Base-by-base conservation (phyloP, 2,113 vertebrate genomes). In the Clarias magur region DNA sequence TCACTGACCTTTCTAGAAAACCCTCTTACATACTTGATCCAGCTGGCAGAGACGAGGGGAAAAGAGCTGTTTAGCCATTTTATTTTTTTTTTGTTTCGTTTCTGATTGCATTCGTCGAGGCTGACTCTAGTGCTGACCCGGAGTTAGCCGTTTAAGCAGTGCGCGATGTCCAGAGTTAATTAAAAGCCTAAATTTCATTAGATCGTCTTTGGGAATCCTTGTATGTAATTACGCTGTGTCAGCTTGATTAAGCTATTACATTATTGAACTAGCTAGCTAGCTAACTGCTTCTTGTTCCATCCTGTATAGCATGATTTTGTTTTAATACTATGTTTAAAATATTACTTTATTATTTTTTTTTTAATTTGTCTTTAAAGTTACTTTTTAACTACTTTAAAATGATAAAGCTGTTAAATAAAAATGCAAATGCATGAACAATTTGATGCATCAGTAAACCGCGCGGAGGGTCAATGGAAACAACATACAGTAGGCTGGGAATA, bases 161-260 rank as follows among this genome's bases (percentile, higher is more conserved):
- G 79, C 19, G 15, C 25, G 34, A 62, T 63, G 59, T 79, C 8
- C 76, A 57, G 15, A 56, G 76, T 63, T 82, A 82, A 82, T 82
- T 82, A 82, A 82, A 82, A 63, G 3, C 21, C 80, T 42, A 82
- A 12, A 42, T 82, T 82, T 82, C 80, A 82, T 82, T 82, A 80
- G 34, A 80, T 2, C 11, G 30, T 60, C 56, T 25, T 60, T 38
- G 30, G 27, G 30, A 62, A 62, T 15, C 4, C 80, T 63, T 82
- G 80, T 62, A 82, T 38, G 80, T 63, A 63, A 82, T 82, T 82
- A 82, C 21, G 21, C 59, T 23, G 3, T 42, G 59, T 63, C 80
- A 82, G 80, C 21, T 63, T 62, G 80, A 63, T 82, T 23, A 82
- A 82, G 80, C 59, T 82, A 15, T 11, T 82, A 13, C 19, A 82